A percentile compares a stretch with the other conserved stretches of the same genome.
Conservation (phyloP, 1,140 invertebrate species). For the Zelostemma sp. region DNA sequence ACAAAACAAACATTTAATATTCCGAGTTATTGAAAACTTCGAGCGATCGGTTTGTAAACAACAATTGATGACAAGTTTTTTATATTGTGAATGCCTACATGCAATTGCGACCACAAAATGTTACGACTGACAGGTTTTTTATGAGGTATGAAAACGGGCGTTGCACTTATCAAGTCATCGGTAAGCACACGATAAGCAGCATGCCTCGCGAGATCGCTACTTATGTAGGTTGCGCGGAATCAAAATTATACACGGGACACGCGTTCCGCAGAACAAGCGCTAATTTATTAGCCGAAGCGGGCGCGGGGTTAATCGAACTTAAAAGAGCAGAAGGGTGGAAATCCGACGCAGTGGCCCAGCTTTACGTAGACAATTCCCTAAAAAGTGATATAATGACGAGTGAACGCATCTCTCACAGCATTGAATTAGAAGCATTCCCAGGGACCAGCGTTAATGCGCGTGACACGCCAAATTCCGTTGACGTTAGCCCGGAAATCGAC, state of each 20-base stretch:
- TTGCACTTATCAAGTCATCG: not conserved
- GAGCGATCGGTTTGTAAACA: too few relatives aligned
- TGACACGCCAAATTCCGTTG: too few relatives aligned
- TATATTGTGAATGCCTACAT: constrained; percentile 12
- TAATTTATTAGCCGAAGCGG: constrained; percentile 6
- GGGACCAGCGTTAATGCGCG: too few relatives aligned
- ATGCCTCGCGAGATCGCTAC: constrained; percentile 11
- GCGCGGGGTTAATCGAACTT: not conserved
- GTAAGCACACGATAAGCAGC: constrained; percentile 6
- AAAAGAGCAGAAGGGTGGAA: constrained; percentile 6
- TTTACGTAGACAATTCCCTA: not conserved
- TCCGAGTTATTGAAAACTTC: too few relatives aligned
- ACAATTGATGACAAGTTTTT: constrained; percentile 10
- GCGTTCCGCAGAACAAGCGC: constrained; percentile 7
- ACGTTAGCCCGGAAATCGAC: too few relatives aligned
- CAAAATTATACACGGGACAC: constrained; percentile 13
- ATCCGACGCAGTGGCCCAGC: constrained; percentile 1
- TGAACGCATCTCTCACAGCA: too few relatives aligned
- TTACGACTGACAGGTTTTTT: constrained; percentile 7
- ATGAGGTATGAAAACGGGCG: constrained; percentile 8
- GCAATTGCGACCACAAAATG: constrained; percentile 7
- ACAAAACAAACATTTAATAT: too few relatives aligned
- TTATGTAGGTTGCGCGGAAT: constrained; percentile 4
- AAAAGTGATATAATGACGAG: not conserved
- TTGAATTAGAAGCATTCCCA: too few relatives aligned